Conservation (phyloP, 2,888 invertebrate genomes). For the Cephus sareptanus region DNA sequence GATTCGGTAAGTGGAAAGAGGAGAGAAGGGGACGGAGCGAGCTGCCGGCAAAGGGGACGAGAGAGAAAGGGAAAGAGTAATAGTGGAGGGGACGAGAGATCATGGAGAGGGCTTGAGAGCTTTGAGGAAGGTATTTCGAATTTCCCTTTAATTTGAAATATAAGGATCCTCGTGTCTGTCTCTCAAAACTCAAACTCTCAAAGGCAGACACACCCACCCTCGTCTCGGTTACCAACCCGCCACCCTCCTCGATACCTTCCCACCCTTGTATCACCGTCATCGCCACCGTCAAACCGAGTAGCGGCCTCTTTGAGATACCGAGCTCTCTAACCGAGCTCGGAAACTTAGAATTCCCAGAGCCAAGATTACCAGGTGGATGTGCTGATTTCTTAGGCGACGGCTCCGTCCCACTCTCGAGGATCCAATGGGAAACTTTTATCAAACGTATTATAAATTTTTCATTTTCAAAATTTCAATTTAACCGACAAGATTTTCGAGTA, state of each 20-base stretch:
- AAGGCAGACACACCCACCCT: constrained; percentile 30
- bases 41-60: not conserved
- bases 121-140: constrained; percentile 55
- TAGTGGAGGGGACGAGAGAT: not conserved
- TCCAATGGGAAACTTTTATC: not conserved
- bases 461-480: not conserved
- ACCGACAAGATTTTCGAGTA: not conserved
- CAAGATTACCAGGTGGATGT: constrained; percentile 14
- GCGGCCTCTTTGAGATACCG: constrained; percentile 17
- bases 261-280: constrained; percentile 9
- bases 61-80: not conserved
- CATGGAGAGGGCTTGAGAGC: constrained; percentile 37
- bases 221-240: not conserved
- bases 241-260: not conserved
- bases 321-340: constrained; percentile 14
- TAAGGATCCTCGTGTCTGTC: constrained; percentile 43
- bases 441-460: not conserved
- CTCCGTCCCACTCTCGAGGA: not conserved
- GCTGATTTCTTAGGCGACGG: not conserved
- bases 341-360: not conserved
- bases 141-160: constrained; percentile 59
- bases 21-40: not conserved
- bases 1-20: not conserved
- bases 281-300: constrained; percentile 3
- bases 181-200: constrained; percentile 42